Evolutionary conservation across 2,888 invertebrate genomes (phyloP), one percentile per base, ranked within the genome.

Genomic region (Drosophila falleni): DNA sequence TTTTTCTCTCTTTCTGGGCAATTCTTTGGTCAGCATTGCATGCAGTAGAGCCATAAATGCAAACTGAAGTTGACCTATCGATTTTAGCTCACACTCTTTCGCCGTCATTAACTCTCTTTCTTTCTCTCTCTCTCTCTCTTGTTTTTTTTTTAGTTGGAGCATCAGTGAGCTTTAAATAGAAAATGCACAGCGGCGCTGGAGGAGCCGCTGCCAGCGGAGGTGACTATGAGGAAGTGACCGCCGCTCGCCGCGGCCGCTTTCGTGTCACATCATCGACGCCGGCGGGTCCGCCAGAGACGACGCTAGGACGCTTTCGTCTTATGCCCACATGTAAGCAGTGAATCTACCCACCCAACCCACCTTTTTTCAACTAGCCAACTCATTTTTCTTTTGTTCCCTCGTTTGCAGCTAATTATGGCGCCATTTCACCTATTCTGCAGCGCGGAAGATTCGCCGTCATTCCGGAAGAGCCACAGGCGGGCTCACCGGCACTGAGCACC

Each of bases 181-280:
- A 29, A 50, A 84, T 87, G 88, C 83, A 86, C 5, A 80, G 87
- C 64, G 75, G 83, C 67, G 74, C 75, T 54, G 79, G 74, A 37
- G 83, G 88, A 49, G 80, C 64, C 15, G 70, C 81, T 44, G 88
- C 86, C 70, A 81, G 87, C 54, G 88, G 87, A 64, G 89, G 89
- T n/a, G 91, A 88, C 72, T 91, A 91, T 68, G 92, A 92, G 68
- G 92, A 92, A 66, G 92, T 92, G 70, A 89, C 92, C 63, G 92
- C 92, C 54, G 92, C 92, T 35, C 90, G 92, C 41, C 92, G 92
- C 41, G 93, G 94, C 54, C 94, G 94, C 69, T 94, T 94, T 91
- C 94, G 94, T 90, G 94, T 94, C 82, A 94, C 94, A 61, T 91
- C 92, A 59, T 91, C 92, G 47, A 83, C 91, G 73, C 83, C 92